A percentile compares a stretch with the other conserved stretches of the same genome.
Conservation (phyloP, 2,888 invertebrate species). For the Lasioglossum morio region DNA sequence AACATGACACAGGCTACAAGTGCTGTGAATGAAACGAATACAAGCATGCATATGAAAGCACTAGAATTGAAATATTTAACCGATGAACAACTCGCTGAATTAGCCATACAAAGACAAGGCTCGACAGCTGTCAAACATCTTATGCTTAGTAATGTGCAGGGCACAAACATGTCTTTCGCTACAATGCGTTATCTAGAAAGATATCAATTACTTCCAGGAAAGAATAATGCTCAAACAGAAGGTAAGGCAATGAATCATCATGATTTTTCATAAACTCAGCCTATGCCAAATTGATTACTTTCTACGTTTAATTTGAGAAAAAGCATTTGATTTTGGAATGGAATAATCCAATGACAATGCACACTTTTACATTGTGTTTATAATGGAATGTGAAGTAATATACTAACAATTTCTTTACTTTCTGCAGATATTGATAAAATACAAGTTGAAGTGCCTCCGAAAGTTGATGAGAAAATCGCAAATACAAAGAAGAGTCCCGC, state of each 20-base stretch:
- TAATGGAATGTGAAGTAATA: not conserved
- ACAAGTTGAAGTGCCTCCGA: constrained; percentile 37
- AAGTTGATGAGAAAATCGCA: constrained; percentile 43
- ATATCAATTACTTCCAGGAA: constrained; percentile 87
- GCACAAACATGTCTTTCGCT: constrained; percentile 89
- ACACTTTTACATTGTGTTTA: not conserved
- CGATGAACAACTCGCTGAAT: constrained; percentile 84
- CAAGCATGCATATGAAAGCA: constrained; percentile 86
- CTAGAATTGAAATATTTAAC: constrained; percentile 86
- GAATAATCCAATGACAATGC: not conserved
- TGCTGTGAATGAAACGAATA: constrained; percentile 82
- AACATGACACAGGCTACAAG: constrained; percentile 75
- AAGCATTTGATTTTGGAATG: not conserved
- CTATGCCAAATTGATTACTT: not conserved
- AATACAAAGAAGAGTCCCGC: constrained; percentile 48
- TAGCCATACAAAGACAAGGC: constrained; percentile 77
- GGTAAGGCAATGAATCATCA: constrained; percentile 66
- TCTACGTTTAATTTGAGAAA: too few species aligned
- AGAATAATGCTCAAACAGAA: constrained; percentile 67
- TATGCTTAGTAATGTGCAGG: constrained; percentile 78
- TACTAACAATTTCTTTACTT: not conserved
- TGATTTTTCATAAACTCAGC: not conserved
- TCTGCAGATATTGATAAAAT: constrained; percentile 44
- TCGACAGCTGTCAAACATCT: constrained; percentile 77
- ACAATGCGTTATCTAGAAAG: constrained; percentile 90